Conservation (phyloP, 2,888 invertebrate genomes). For the Hirtodrosophila cameraria region DNA sequence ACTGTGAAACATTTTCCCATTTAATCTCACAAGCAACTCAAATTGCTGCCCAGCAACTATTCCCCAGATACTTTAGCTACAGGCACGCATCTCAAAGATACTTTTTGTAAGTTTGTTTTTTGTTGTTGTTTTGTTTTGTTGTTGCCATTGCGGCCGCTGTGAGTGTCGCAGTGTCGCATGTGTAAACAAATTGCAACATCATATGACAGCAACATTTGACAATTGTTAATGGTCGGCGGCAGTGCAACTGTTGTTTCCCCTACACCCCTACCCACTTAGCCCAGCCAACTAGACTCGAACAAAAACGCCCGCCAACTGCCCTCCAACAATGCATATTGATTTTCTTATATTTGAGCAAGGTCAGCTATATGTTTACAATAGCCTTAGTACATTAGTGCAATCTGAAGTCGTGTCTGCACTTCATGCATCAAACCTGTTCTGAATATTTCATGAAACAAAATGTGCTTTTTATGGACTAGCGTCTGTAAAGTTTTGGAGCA, state of each 20-base stretch:
- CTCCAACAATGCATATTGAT: conserved; percentile 47
- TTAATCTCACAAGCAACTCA: conserved; percentile 21
- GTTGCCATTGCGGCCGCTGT: conserved; percentile 14
- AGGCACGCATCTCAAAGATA: conserved; percentile 14
- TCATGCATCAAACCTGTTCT: conserved; percentile 69
- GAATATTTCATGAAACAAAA: conserved; percentile 39
- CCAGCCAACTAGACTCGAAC: neutral
- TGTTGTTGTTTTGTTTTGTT: too few species aligned
- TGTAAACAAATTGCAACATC: conserved; percentile 79
- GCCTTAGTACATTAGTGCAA: conserved; percentile 47
- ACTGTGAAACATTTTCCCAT: conserved; percentile 11
- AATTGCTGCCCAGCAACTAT: conserved; percentile 17
- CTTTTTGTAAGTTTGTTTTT: conserved; percentile 16
- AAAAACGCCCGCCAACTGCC: conserved; percentile 17
- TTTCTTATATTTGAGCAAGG: conserved; percentile 58
- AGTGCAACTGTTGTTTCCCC: conserved; percentile 31
- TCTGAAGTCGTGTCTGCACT: conserved; percentile 64
- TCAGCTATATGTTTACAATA: conserved; percentile 47
- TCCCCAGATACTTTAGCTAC: conserved; percentile 32
- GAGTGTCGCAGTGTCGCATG: conserved; percentile 50
- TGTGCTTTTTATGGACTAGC: conserved; percentile 11
- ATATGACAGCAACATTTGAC: conserved; percentile 74
- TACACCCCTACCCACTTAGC: neutral
- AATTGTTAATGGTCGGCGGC: conserved; percentile 73
- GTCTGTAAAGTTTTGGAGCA: conserved; percentile 62